Percentiles rank a stretch among this genome's conserved stretches.
phyloP scores from a whole-genome alignment of 2,888 invertebrate genomes.

The Synergus japonicus region DNA sequence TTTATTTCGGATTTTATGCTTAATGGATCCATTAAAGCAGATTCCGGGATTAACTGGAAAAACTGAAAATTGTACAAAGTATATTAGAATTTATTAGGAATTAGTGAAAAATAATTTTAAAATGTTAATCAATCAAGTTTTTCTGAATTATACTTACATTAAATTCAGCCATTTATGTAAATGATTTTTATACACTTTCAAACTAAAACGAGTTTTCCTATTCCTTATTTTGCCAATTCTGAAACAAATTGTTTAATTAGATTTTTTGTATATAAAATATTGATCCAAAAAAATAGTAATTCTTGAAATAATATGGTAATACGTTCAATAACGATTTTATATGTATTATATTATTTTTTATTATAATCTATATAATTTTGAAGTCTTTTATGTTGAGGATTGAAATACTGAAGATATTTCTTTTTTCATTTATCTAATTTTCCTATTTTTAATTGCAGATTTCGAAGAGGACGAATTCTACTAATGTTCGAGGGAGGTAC shows the following conservation, averaged over 20 bases:
- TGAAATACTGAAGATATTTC: neutral
- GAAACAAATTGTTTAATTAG: neutral
- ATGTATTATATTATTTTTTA: too few relatives aligned
- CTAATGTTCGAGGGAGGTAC: conserved; percentile 84
- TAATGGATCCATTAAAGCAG: conserved; percentile 16
- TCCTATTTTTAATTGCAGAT: conserved; percentile 62
- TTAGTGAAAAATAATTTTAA: neutral
- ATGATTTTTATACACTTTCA: neutral
- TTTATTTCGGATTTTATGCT: conserved; percentile 37
- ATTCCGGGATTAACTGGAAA: conserved; percentile 27
- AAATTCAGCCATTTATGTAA: neutral
- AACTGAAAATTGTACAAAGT: neutral
- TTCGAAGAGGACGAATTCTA: conserved; percentile 89
- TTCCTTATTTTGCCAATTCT: neutral
- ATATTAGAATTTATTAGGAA: neutral
- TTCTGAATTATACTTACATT: neutral
- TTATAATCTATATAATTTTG: too few relatives aligned
- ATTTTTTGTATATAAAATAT: too few relatives aligned
- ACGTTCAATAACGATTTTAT: too few relatives aligned
- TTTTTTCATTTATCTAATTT: conserved; percentile 31
- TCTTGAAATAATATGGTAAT: too few relatives aligned
- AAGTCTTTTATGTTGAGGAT: neutral
- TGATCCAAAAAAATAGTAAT: too few relatives aligned
- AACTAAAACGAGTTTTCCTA: neutral
- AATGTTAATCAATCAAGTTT: neutral